Evolutionary conservation across 2,888 invertebrate genomes (phyloP).

Genomic region (Drosophila emarginata): DNA sequence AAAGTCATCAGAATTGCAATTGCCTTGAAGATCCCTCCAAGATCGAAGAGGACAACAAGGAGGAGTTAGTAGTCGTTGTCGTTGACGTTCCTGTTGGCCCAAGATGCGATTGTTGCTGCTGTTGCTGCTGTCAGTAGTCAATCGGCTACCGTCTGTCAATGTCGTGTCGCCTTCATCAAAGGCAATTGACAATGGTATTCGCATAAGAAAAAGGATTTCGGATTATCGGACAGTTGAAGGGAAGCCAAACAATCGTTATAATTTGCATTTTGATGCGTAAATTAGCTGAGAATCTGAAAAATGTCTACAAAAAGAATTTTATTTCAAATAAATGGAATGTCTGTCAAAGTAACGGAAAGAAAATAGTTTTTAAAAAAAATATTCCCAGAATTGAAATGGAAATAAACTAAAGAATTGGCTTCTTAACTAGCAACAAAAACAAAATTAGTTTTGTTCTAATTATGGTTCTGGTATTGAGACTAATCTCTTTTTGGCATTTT

Average conservation of each 20-base stretch:
- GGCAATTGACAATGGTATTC: conserved; percentile 67
- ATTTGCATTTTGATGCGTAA: conserved; percentile 69
- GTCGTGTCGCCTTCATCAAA: conserved; percentile 77
- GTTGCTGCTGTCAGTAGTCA: conserved; percentile 70
- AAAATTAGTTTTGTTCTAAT: too few species aligned
- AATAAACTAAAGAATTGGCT: not conserved
- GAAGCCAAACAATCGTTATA: conserved; percentile 17
- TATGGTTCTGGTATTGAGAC: too few species aligned
- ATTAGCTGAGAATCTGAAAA: conserved; percentile 52
- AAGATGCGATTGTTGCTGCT: conserved; percentile 7
- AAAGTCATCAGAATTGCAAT: conserved; percentile 79
- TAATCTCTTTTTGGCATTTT: too few species aligned
- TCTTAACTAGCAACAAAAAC: too few species aligned
- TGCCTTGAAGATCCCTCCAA: conserved; percentile 35
- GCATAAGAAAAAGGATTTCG: conserved; percentile 25
- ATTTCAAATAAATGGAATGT: not conserved
- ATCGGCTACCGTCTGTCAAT: conserved; percentile 74
- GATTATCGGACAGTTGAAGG: not conserved
- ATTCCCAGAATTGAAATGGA: not conserved
- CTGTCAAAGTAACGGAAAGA: not conserved
- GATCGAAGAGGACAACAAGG: conserved; percentile 10
- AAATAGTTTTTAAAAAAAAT: not conserved
- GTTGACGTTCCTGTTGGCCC: not conserved
- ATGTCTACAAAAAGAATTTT: conserved; percentile 3
- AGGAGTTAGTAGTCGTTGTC: conserved; percentile 7